Evolutionary conservation across 2,888 invertebrate genomes (phyloP), one percentile per base, ranked within the genome.

Genomic region (Cynaeus angustus): DNA sequence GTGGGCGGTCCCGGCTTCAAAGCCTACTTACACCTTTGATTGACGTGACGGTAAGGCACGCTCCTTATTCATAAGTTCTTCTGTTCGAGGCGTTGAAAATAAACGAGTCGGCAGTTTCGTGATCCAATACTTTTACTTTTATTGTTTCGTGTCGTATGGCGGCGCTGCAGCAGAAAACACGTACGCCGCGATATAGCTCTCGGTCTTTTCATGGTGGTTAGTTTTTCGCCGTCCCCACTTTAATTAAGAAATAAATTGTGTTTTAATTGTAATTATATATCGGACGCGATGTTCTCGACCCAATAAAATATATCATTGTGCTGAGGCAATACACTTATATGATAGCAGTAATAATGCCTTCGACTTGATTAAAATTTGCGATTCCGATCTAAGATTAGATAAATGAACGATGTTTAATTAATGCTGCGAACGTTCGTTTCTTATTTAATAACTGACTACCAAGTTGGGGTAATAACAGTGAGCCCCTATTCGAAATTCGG

Each of bases 311-410:
- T 70, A 70, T 70, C 70, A 70, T 66, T 68, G 68, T 33, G 26
- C 7, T 43, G 64, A 64, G 37, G 56, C 50, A 58, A 56, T 64
- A 64, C 56, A 46, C 53, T 45, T 53, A 46, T 45, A 52, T 45
- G 45, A 68, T 73, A 69, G 66, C 68, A 56, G 72, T 70, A 74
- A 74, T 72, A 74, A 72, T 66, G 66, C 46, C 64, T 33, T 50
- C 55, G 66, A 37, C 67, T 74, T 71, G 74, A 74, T 74, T 74
- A 74, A 74, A 74, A 74, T 74, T 74, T 72, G 70, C 72, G 74
- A 74, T 74, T 70, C 43, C 38, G 74, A 74, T 74, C 67, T 65
- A 28, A 74, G 74, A 74, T 74, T 74, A 74, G 74, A 72, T 74
- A 74, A 72, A 66, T 68, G 68, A 64, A 56, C 12, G 37, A 50